Base-by-base conservation (phyloP, 2,797 vertebrate species). In the Darevskia nairensis region DNA sequence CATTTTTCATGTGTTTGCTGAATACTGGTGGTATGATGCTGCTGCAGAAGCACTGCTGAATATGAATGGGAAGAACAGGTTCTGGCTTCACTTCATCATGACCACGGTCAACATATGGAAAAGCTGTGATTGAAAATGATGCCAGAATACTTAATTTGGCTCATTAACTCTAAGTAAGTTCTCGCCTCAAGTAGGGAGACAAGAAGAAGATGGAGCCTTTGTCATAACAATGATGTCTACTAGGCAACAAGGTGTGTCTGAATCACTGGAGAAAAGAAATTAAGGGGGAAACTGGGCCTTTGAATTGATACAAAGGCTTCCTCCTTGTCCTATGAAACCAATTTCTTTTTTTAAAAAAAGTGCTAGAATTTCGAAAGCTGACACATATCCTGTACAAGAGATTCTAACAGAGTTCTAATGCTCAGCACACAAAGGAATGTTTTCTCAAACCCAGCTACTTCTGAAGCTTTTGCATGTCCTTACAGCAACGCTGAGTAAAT, bases 401-500 rank as follows among this genome's bases (percentile, higher is more conserved):
- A n/a, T 41, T 1, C 50, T 64, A 32, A 80, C 15, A 81, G 71
- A 50, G 32, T 90, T 89, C 41, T 79, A 61, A 59, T 87, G 50
- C 3, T 27, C 85, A n/a, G 1, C 29, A 91, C 23, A 75, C 86
- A 29, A 86, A 91, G 59, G 15, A 90, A 85, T 86, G 5, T 69
- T 13, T 64, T 88, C 79, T 90, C 88, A 93, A 93, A 91, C 79
- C 6, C 32, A 88, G 72, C 2, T 86, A 7, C 10, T 4, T 85
- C 61, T 90, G n/a, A 87, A 7, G 23, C 39, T 94, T 92, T 86
- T 84, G 23, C 79, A 85, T 86, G 1, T 87, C 84, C 81, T 94
- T 64, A 41, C 91, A 86, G 88, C 72, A 55, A 21, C 66, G 15
- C 25, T 39, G 90, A 89, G 82, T 85, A 92, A 94, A 92, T 92